Conservation (phyloP, 1,140 invertebrate genomes). For the Caenorhabditis brenneri region DNA sequence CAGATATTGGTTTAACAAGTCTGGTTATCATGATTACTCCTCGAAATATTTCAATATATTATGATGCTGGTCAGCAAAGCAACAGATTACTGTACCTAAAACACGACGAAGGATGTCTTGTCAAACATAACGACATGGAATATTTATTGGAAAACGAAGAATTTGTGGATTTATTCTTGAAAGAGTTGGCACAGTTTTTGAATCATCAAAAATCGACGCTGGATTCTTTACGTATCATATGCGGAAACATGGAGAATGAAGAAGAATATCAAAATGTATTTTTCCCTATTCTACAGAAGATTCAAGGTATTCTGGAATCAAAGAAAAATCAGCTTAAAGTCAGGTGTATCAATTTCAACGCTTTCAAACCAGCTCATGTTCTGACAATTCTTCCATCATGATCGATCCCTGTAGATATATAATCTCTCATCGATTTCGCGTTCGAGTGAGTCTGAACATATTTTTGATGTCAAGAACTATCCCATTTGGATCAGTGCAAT, state of each 20-base stretch:
- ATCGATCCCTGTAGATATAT: no score
- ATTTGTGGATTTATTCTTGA: background rate
- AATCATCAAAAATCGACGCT: background rate
- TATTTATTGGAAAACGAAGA: background rate
- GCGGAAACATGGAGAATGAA: background rate
- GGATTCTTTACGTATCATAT: background rate
- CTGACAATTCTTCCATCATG: no score
- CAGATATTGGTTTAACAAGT: background rate
- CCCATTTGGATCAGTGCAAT: no score
- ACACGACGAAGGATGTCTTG: background rate
- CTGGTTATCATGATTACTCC: background rate
- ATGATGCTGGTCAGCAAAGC: background rate
- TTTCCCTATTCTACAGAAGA: no score
- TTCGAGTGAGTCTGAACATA: no score
- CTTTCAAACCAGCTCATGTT: no score
- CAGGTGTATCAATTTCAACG: no score
- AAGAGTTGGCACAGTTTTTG: background rate
- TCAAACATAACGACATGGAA: background rate
- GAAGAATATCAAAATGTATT: background rate
- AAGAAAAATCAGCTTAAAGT: no score
- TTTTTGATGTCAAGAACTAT: no score
- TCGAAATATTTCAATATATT: background rate
- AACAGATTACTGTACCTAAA: background rate
- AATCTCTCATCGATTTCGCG: no score
- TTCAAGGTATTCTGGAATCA: no score